Evolutionary conservation across 2,888 invertebrate species (phyloP).

Genomic region (Formica aserva): DNA sequence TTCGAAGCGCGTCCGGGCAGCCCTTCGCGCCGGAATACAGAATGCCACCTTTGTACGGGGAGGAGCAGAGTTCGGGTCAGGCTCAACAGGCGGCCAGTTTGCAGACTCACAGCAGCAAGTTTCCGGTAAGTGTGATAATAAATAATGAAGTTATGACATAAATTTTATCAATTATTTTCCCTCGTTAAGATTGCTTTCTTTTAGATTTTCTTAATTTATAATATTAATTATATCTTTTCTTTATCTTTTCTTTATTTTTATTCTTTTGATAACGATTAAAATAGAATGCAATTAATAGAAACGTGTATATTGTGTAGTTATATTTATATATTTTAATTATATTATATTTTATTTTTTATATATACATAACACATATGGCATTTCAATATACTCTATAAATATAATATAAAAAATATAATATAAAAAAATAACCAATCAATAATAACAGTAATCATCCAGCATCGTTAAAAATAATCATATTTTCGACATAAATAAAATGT

Average conservation of each 20-base stretch:
- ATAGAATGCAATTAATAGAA: background rate
- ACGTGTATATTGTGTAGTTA: background rate
- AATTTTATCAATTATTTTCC: background rate
- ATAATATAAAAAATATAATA: background rate
- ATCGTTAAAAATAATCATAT: too few relatives aligned
- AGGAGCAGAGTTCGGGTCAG: constrained; percentile 86
- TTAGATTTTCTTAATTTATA: background rate
- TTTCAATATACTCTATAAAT: background rate
- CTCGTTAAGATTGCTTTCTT: background rate
- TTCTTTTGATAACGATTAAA: constrained; percentile 1
- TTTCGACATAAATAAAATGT: constrained; percentile 17
- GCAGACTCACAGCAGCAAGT: constrained; percentile 93
- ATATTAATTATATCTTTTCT: background rate
- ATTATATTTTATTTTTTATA: background rate
- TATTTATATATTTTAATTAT: background rate
- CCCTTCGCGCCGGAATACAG: constrained; percentile 80
- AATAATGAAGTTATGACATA: background rate
- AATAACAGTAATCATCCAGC: too few relatives aligned
- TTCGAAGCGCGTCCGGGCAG: constrained; percentile 80
- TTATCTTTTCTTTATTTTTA: background rate
- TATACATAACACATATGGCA: background rate
- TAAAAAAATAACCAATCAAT: background rate
- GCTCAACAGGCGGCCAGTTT: constrained; percentile 86
- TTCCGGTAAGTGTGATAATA: constrained; percentile 89
- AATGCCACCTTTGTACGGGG: constrained; percentile 84